Base-by-base conservation (phyloP, 2,113 vertebrate genomes). In the Candoia aspera region DNA sequence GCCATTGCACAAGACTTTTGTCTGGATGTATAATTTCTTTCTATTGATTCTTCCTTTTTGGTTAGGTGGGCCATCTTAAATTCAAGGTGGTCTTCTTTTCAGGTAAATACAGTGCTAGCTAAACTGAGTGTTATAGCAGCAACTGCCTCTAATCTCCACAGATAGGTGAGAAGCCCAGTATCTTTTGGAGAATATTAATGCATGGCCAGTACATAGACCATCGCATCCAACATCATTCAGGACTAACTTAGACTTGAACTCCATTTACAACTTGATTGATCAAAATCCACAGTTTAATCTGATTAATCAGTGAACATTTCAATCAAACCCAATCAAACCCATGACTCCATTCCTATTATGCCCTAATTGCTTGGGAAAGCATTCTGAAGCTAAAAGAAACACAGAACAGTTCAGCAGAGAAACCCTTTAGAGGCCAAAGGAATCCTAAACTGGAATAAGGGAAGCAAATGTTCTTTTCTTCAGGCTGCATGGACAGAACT, bases 401-500 rank as follows among this genome's bases (percentile, higher is more conserved):
- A 0, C 73, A 79, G 55, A 21, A 9, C 88, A 91, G 79, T 26
- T 87, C 0, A 0, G 91, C 55, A 0, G 88, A 68, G 64, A 90
- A 91, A 54, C 92, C 88, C 87, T 59, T 91, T 93, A 93, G 84
- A 94, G 90, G 0, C 86, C 21, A 62, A 86, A 92, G 86, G 79
- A 37, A 55, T 49, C 1, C 0, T 89, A 93, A 92, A 93, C 85
- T 15, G 2, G 94, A 93, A 87, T 89, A 21, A 0, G 0, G 26
- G 93, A 94, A 93, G 92, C 90, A 54, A 95, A 54, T 87, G 53
- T 89, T 26, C n/a, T 0, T 37, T n/a, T 59, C 0, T 0, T 90
- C 88, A 33, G 79, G 93, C 85, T 1, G 13, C 93, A 95, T 92
- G 93, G 94, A 94, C 90, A 91, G 92, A n/a, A 24, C 87, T 84